Conservation (phyloP, 2,113 vertebrate genomes). For the Burhinus bistriatus region DNA sequence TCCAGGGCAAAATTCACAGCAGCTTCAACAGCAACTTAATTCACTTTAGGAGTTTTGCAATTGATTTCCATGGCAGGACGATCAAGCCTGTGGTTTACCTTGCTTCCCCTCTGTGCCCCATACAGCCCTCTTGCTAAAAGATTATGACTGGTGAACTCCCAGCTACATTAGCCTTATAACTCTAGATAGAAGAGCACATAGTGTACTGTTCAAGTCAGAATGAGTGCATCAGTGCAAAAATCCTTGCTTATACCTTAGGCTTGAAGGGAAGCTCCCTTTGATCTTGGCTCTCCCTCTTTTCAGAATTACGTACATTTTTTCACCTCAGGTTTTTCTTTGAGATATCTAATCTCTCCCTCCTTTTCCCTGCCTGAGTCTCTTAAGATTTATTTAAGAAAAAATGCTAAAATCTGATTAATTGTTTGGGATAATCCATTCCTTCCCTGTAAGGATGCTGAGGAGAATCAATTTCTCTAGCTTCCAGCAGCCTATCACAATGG, state of each 20-base stretch:
- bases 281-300: neutral
- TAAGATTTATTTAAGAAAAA: neutral
- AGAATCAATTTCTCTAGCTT: neutral
- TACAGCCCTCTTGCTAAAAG: neutral
- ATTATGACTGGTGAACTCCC: neutral
- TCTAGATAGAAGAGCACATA: neutral
- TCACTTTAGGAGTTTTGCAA: neutral
- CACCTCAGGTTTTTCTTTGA: neutral
- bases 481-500: neutral
- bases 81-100: neutral
- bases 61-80: neutral
- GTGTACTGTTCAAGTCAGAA: neutral
- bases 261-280: neutral
- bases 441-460: neutral
- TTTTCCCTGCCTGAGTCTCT: neutral
- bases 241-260: neutral
- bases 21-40: neutral
- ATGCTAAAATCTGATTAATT: neutral
- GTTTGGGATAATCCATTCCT: neutral
- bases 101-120: neutral
- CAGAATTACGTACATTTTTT: neutral
- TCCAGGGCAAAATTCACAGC: neutral
- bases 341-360: neutral
- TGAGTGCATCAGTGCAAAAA: neutral
- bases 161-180: neutral